Evolutionary conservation across 1,140 invertebrate genomes (phyloP).

Genomic region (Sitodiplosis mosellana): DNA sequence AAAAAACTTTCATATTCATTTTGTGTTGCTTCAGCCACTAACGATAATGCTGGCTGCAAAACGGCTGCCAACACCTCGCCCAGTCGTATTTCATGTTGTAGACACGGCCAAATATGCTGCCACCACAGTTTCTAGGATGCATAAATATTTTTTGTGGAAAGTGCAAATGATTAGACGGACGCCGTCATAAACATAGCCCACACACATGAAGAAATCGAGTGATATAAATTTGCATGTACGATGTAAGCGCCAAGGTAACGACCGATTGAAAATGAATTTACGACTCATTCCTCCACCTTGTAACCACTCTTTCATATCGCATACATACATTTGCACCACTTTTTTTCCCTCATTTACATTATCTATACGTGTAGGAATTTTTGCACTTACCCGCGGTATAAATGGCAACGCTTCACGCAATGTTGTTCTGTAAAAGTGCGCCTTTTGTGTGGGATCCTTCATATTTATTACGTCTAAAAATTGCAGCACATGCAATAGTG

Average conservation of each 20-base stretch:
- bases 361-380: too few species aligned
- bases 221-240: too few species aligned
- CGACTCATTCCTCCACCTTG: neutral
- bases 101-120: conserved; percentile 78
- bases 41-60: conserved; percentile 69
- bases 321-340: too few species aligned
- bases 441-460: conserved; percentile 76
- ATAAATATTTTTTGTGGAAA: too few species aligned
- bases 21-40: conserved; percentile 64
- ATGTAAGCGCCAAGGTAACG: conserved; percentile 1
- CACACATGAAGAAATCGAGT: too few species aligned
- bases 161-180: too few species aligned
- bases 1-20: conserved; percentile 74
- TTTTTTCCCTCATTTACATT: too few species aligned
- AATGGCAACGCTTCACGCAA: conserved; percentile 71
- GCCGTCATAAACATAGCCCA: too few species aligned
- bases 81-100: conserved; percentile 67
- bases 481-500: conserved; percentile 72
- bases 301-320: too few species aligned
- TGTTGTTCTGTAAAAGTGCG: conserved; percentile 72
- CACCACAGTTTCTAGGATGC: conserved; percentile 79
- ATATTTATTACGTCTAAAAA: conserved; percentile 82
- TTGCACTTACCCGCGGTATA: conserved; percentile 66
- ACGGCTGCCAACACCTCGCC: conserved; percentile 76
- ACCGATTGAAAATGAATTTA: neutral